Percentiles rank a stretch among this genome's conserved stretches.
phyloP scores from a whole-genome alignment of 2,888 invertebrate species.

The Caenorhabditis drosophilae region DNA sequence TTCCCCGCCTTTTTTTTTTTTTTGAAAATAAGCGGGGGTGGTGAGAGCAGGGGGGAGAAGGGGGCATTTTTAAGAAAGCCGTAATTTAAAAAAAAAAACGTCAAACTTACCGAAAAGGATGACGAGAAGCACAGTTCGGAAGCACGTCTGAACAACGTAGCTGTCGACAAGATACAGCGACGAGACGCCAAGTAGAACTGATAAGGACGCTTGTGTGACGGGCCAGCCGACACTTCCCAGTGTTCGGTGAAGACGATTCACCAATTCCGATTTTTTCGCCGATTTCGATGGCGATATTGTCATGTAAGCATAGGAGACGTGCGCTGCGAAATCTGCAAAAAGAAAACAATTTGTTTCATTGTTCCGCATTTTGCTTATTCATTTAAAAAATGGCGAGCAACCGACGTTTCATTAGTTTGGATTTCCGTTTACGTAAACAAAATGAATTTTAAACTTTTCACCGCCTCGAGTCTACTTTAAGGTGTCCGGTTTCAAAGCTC shows the following conservation, averaged over 20 bases:
- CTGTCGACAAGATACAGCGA: conserved; percentile 55
- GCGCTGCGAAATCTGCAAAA: conserved; percentile 58
- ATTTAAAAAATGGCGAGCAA: neutral
- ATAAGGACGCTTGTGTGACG: conserved; percentile 54
- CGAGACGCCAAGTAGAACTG: conserved; percentile 58
- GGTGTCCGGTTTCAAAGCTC: no score
- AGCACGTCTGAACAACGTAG: conserved; percentile 64
- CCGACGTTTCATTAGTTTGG: no score
- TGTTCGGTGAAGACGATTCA: conserved; percentile 32
- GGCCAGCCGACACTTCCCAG: conserved; percentile 62
- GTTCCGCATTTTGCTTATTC: neutral
- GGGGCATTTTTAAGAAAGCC: no score
- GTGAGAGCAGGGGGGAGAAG: no score
- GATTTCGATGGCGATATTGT: conserved; percentile 39
- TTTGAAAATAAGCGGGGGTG: no score
- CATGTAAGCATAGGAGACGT: conserved; percentile 63
- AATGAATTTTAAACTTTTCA: no score
- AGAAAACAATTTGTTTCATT: neutral
- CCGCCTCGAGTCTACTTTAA: no score
- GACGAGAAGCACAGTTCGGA: conserved; percentile 59
- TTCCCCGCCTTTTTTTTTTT: no score
- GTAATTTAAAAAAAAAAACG: no score
- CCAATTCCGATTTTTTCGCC: conserved; percentile 6
- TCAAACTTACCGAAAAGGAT: conserved; percentile 58
- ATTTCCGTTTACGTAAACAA: no score